These are phyloP conservation scores for Biston betularia DNA, from an alignment of 2,888 invertebrate species.

Conservation along the genomic window DNA sequence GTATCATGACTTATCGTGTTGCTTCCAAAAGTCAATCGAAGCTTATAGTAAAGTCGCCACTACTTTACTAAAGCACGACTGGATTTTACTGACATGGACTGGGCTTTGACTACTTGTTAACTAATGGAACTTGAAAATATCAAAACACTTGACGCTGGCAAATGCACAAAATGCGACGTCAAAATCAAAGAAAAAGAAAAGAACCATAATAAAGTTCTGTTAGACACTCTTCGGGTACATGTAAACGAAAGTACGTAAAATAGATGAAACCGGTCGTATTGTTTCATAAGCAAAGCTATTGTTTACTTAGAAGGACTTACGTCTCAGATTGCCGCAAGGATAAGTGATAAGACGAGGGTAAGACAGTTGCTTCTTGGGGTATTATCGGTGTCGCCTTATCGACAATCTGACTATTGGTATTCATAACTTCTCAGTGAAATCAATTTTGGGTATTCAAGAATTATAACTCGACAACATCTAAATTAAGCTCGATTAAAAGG, in stretches of 20 bases:
- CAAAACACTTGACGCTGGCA: too few species aligned
- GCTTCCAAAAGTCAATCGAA: too few species aligned
- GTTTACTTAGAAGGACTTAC: slow-evolving; percentile 3
- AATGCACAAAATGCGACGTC: too few species aligned
- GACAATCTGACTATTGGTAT: neutral
- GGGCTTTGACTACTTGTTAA: too few species aligned
- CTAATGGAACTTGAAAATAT: too few species aligned
- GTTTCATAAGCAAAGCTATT: slow-evolving; percentile 7
- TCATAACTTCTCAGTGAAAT: neutral
- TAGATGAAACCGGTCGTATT: neutral
- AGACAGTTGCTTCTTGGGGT: slow-evolving; percentile 20
- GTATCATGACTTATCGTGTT: too few species aligned
- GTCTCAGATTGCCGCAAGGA: slow-evolving; percentile 11
- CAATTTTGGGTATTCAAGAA: neutral
- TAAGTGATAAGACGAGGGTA: slow-evolving; percentile 23
- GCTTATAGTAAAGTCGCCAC: too few species aligned
- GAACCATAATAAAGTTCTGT: too few species aligned
- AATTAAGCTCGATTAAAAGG: neutral
- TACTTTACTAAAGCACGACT: too few species aligned
- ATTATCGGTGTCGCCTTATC: slow-evolving; percentile 7
- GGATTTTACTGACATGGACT: too few species aligned
- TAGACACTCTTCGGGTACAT: neutral
- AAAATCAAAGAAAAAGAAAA: too few species aligned
- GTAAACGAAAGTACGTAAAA: neutral
- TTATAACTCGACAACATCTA: neutral